Evolutionary conservation across 2,888 invertebrate species (phyloP).

Genomic region (Alviniconcha strummeri): DNA sequence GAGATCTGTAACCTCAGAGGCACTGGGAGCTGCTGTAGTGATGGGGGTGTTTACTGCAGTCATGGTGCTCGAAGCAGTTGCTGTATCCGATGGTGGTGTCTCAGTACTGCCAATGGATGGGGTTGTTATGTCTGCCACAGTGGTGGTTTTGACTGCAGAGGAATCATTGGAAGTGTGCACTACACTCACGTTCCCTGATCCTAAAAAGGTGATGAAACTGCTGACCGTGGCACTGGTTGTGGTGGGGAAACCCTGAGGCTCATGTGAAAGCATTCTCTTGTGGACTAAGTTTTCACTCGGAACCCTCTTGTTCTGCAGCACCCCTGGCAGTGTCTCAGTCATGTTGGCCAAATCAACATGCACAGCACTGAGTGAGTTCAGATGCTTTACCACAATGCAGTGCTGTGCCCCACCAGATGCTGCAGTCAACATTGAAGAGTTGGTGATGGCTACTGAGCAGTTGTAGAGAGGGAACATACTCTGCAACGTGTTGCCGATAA

Average conservation of each 20-base stretch:
- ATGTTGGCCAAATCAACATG: background rate
- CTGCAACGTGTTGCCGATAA: constrained; percentile 68
- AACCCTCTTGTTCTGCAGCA: too few species aligned
- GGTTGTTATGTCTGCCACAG: background rate
- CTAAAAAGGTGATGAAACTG: too few species aligned
- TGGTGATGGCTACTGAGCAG: constrained; percentile 41
- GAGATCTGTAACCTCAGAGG: background rate
- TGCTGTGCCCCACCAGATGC: background rate
- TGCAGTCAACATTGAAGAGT: background rate
- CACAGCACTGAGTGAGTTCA: background rate
- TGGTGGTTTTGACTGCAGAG: too few species aligned
- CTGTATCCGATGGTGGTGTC: background rate
- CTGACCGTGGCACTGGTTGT: too few species aligned
- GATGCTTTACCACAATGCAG: background rate
- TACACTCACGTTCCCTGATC: too few species aligned
- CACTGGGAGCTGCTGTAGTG: background rate
- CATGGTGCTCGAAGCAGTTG: background rate
- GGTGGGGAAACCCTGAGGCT: too few species aligned
- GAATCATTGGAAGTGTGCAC: too few species aligned
- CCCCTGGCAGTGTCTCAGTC: background rate
- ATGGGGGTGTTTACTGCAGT: background rate
- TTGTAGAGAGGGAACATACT: constrained; percentile 58
- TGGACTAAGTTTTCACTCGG: background rate
- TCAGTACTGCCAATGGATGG: background rate
- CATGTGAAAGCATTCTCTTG: too few species aligned